phyloP scores from a whole-genome alignment of 1,140 invertebrate species.

The Dinothrombium tinctorium region DNA sequence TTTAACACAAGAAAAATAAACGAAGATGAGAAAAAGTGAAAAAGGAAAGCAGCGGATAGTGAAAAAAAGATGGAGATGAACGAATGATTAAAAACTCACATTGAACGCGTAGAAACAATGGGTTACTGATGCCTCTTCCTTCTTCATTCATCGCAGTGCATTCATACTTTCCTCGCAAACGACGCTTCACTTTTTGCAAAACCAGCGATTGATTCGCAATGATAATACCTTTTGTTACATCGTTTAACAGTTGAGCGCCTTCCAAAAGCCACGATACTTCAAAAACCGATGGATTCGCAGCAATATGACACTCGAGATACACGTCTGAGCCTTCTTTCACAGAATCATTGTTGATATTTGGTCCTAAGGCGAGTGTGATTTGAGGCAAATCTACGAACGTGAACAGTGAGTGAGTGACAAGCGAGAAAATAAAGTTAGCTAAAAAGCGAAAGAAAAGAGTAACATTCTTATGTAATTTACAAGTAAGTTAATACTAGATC shows the following conservation, averaged over 20 bases:
- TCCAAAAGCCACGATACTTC: conserved; percentile 57
- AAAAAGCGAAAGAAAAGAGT: no score
- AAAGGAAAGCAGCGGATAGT: no score
- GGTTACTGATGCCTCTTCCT: conserved; percentile 55
- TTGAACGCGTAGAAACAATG: conserved; percentile 56
- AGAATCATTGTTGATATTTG: conserved; percentile 30
- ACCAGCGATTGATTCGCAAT: conserved; percentile 39
- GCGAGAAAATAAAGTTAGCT: no score
- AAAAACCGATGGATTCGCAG: conserved; percentile 57
- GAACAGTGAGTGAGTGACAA: no score
- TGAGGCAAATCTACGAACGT: conserved; percentile 45
- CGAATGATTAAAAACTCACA: no score
- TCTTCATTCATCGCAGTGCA: conserved; percentile 68
- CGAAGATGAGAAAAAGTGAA: no score
- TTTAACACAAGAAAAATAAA: no score
- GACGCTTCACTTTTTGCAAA: conserved; percentile 18
- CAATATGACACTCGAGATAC: conserved; percentile 25
- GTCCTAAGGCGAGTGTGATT: conserved; percentile 51
- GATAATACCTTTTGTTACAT: conserved; percentile 51
- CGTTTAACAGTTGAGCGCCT: conserved; percentile 25
- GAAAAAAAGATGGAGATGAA: background rate
- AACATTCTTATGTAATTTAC: no score
- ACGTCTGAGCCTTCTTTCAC: conserved; percentile 3
- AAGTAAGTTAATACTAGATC: no score
- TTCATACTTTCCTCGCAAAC: conserved; percentile 32